A percentile compares a stretch with the other conserved stretches of the same genome.
Conservation (phyloP, 2,113 vertebrate species). For the Megaceryle torquata region DNA sequence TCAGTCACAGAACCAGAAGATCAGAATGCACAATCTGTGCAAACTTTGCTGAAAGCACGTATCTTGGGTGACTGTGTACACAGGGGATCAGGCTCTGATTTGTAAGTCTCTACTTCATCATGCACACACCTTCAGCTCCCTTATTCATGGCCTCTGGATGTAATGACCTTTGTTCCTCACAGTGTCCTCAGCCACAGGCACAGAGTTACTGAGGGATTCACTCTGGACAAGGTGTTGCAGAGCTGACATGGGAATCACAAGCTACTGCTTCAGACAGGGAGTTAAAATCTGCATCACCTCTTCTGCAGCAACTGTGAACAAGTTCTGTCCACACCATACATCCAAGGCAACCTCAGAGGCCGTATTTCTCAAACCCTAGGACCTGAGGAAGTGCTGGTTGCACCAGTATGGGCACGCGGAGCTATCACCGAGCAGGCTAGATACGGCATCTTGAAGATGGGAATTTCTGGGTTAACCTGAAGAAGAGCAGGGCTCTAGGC, state of each 20-base stretch:
- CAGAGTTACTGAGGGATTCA: neutral
- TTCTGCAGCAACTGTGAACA: neutral
- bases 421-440: neutral
- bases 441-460: neutral
- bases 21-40: neutral
- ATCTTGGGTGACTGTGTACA: too few species aligned
- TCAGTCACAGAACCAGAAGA: neutral
- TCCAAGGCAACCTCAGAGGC: neutral
- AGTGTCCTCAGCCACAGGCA: neutral
- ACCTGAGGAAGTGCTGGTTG: neutral
- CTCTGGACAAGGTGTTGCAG: neutral
- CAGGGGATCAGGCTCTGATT: neutral
- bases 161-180: neutral
- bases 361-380: neutral
- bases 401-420: neutral
- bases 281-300: neutral
- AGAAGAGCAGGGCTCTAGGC: neutral
- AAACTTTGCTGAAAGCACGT: neutral
- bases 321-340: neutral
- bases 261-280: neutral
- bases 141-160: rapidly evolving
- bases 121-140: neutral
- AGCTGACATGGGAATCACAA: neutral
- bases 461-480: neutral
- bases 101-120: neutral